Evolutionary conservation across 2,888 invertebrate species (phyloP), one percentile per base, ranked within the genome.

Genomic region (Hybos culiciformis): DNA sequence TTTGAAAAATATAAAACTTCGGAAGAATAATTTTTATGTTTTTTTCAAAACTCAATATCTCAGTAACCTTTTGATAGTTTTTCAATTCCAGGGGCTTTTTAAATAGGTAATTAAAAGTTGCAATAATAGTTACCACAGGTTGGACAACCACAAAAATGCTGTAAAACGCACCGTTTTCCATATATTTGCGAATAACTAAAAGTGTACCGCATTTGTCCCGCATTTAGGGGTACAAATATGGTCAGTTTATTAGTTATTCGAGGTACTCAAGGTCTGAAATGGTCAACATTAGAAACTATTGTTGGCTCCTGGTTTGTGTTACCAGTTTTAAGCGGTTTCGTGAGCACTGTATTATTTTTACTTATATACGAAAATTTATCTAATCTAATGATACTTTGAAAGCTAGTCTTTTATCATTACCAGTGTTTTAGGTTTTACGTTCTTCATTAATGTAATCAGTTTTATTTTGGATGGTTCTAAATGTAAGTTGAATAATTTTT

Each of bases 251-350:
- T 98, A 48, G 90, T 94, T 3, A 86, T 90, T 38, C 77, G 85
- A 56, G 97, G 97, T 24, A 73, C 82, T 3, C 67, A 75, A 37
- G 91, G 91, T 4, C 75, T 96, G 31, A 76, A 83, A 50, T 92
- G 91, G 91, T 69, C 70, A 9, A 87, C 83, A 29, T 72, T 94
- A 42, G 81, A 75, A 45, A 70, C 70, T 45, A 71, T 72, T 54
- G 83, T 94, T 56, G 80, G 80, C 31, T 97, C 97, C 1, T 98
- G 98, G 98, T 93, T 98, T 61, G 78, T 96, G 41, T 96, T 96
- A 20, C 98, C 98, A 2, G 72, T 88, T 17, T 69, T 96, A 55
- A 94, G 96, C 53, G 97, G 98, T 3, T 53, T 83, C 3, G 83
- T 91, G 38, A 96, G 97, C 7, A 80, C 82, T 36, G 48, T 76